Base-by-base conservation (phyloP, 2,113 vertebrate genomes). In the Nesogale talazaci region DNA sequence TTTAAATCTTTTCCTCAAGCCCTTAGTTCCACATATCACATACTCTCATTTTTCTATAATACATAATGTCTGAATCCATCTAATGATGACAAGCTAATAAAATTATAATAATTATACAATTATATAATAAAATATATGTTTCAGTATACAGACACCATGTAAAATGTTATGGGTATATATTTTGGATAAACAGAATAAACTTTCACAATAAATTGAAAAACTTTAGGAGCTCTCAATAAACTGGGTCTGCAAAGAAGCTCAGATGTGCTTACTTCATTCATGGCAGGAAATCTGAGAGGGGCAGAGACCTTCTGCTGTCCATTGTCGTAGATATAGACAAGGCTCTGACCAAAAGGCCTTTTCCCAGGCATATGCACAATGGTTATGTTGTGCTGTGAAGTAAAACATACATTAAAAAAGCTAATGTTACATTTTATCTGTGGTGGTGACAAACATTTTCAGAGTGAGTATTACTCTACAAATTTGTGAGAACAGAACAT, bases 281-380 rank as follows among this genome's bases (percentile, higher is more conserved):
- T 99, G 34, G 98, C 98, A 92, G 99, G 99, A 94, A 99, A 99
- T 90, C 99, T 99, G 83, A 99, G 98, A 0, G 99, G 98, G 2
- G 99, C 99, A 52, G 99, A 99, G 31, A 99, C 98, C 86, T 99
- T 99, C 97, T 99, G 99, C 89, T 99, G 99, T 80, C 99, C 99
- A 63, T 99, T 99, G 86, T 99, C 99, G 3, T 99, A 99, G 96
- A 99, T 99, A 96, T 98, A 99, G 36, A 99, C 98, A 14, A 99
- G 97, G 93, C 99, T 99, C 97, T 99, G 99, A 83, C 99, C 99
- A 96, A 99, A 99, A 0, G 99, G 99, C 92, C 99, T 99, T 97
- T 99, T 99, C 67, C 99, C 99, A 70, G 99, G 99, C 63, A 99
- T 96, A 0, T 99, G 99, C 94, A 99, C 99, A 94, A 99, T 98